Base-by-base conservation (phyloP, 2,797 vertebrate genomes). In the Tokudaia muenninki region DNA sequence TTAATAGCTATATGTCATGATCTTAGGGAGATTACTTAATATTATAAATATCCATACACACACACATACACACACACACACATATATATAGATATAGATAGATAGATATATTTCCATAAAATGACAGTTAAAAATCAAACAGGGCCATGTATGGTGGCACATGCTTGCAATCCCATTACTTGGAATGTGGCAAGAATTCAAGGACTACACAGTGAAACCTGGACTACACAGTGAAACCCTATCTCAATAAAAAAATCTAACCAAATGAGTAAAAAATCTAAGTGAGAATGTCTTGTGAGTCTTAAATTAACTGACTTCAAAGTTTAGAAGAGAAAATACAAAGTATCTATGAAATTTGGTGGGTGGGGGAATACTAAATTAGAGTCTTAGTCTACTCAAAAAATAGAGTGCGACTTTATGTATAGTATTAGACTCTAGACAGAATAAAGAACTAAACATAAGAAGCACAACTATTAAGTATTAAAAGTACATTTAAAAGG, bases 291-390 rank as follows among this genome's bases (percentile, higher is more conserved):
- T 83, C 29, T 91, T 74, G 82, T 44, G 77, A 75, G 82, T 80
- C 59, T 90, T 83, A 94, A 47, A 90, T 87, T 90, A 94, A 67
- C 77, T 90, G 44, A 93, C 86, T 87, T 52, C 63, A 94, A 95
- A 95, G 57, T 75, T 82, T 87, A 96, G 47, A 78, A 91, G 37
- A 88, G 16, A 92, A 87, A 92, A 74, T 72, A 57, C 41, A 81
- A 94, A 87, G 41, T 24, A 59, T 31, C 63, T 57, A 91, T 72
- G 44, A 72, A 34, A 55, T 24, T 75, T 92, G 50, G 77, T 55
- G 78, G 29, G 47, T 80, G 63, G 78, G 29, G 47, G 87, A 81
- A 72, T 41, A 87, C 4, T 52, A 50, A 72, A 37, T 52, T 87
- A 87, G 22, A 26, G 47, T 74, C 47, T 87, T 87, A 74, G 22